Conservation (phyloP, 2,797 vertebrate genomes). For the Perodicticus potto region DNA sequence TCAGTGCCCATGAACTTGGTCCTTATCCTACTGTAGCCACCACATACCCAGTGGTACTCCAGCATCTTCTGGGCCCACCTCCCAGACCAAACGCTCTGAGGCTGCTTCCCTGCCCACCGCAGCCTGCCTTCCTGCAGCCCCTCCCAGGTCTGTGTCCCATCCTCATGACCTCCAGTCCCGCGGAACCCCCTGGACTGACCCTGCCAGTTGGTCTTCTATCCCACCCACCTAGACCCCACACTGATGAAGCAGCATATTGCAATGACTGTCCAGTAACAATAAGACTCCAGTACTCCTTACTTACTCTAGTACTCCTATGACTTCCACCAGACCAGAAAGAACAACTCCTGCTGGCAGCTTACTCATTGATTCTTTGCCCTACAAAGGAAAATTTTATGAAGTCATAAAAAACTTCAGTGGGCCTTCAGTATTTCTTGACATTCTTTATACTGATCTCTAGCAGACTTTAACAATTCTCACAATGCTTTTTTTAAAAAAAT, state of each 20-base stretch:
- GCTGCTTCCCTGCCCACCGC: not conserved
- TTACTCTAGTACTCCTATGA: not conserved
- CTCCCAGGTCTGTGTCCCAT: not conserved
- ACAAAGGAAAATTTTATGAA: not conserved
- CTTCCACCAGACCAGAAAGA: not conserved
- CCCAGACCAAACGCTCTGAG: not conserved
- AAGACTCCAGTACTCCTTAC: not conserved
- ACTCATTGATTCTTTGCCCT: not conserved
- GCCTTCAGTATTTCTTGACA: not conserved
- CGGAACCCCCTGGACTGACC: not conserved
- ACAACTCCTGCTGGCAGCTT: not conserved
- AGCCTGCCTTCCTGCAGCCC: not conserved
- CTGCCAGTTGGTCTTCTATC: not conserved
- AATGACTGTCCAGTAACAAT: not conserved
- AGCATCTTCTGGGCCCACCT: not conserved
- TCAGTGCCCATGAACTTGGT: not conserved
- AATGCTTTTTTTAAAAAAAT: not conserved
- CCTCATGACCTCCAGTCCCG: not conserved
- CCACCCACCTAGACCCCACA: not conserved
- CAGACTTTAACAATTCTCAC: not conserved
- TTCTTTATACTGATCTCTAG: not conserved
- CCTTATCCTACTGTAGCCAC: not conserved
- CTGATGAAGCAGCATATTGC: not conserved
- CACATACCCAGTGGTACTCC: not conserved
- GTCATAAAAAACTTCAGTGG: not conserved